A percentile compares a stretch with the other conserved stretches of the same genome.
phyloP scores from a whole-genome alignment of 1,140 invertebrate genomes.

The Riptortus pedestris region DNA sequence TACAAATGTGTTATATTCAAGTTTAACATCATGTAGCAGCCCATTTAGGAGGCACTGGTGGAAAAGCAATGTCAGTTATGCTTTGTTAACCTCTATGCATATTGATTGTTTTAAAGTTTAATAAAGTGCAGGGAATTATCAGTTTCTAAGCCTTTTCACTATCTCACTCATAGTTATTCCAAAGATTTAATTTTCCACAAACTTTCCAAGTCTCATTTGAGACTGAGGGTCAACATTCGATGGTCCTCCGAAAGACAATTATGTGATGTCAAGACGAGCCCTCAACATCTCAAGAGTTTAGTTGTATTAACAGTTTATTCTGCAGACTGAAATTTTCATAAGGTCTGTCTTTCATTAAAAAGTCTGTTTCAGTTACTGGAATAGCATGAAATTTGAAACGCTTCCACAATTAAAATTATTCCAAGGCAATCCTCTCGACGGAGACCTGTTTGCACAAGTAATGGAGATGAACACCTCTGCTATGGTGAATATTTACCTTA shows the following conservation, averaged over 20 bases:
- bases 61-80: too few species aligned
- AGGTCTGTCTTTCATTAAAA: background rate
- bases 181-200: background rate
- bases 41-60: too few species aligned
- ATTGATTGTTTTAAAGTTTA: too few species aligned
- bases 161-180: too few species aligned
- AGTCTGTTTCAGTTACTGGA: slow-evolving; percentile 34
- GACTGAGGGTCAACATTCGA: background rate
- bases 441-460: slow-evolving; percentile 56
- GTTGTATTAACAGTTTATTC: background rate
- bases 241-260: too few species aligned
- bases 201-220: background rate
- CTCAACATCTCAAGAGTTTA: too few species aligned
- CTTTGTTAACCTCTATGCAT: too few species aligned
- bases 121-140: too few species aligned
- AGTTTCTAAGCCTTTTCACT: too few species aligned
- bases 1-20: too few species aligned
- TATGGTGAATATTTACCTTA: slow-evolving; percentile 37
- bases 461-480: slow-evolving; percentile 53
- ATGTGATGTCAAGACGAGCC: too few species aligned
- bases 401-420: slow-evolving; percentile 35
- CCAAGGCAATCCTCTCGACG: slow-evolving; percentile 54
- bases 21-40: too few species aligned
- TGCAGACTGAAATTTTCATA: background rate
- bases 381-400: slow-evolving; percentile 31